Conservation (phyloP, 1,140 invertebrate genomes). For the Euwallacea similis region DNA sequence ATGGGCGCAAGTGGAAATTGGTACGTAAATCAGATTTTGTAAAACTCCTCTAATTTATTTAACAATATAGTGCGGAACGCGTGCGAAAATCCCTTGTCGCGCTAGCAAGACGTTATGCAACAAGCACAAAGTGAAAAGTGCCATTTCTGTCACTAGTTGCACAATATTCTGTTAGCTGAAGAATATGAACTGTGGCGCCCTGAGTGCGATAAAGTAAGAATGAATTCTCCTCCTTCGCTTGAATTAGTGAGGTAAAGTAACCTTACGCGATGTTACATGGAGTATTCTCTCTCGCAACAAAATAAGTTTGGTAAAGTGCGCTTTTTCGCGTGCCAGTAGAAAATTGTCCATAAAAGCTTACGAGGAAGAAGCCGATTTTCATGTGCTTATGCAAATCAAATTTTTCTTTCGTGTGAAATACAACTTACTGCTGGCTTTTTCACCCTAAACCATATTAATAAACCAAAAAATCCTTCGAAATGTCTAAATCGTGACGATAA, state of each 20-base stretch:
- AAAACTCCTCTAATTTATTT: not conserved
- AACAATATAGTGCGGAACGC: not conserved
- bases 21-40: not conserved
- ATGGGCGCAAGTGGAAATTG: too few relatives aligned
- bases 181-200: too few relatives aligned
- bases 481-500: slow-evolving; percentile 10
- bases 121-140: too few relatives aligned
- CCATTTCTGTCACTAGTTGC: too few relatives aligned
- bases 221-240: too few relatives aligned
- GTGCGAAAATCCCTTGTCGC: too few relatives aligned
- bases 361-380: not conserved
- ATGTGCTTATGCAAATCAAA: not conserved
- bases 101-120: too few relatives aligned
- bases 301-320: not conserved
- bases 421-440: not conserved
- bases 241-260: not conserved
- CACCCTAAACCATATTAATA: not conserved
- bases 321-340: not conserved
- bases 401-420: not conserved
- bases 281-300: not conserved
- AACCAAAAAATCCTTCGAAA: not conserved
- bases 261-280: not conserved
- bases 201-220: too few relatives aligned
- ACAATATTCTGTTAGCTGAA: too few relatives aligned
- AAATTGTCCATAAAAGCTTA: too few relatives aligned